These are phyloP conservation scores for Poecilia gillii DNA, from an alignment of 2,797 vertebrate genomes.

Conservation along the genomic window DNA sequence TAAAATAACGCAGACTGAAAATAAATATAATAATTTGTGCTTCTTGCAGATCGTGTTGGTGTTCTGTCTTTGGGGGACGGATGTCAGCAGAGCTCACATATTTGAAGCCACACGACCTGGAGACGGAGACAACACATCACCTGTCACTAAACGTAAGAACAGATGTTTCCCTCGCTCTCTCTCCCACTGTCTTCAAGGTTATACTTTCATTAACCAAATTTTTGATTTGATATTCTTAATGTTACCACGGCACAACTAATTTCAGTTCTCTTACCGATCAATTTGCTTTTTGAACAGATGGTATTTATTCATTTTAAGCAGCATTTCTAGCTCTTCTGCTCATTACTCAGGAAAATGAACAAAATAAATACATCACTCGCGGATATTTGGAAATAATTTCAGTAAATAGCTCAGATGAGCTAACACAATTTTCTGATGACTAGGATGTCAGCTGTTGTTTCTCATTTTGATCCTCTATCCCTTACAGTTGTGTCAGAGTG, in stretches of 20 bases:
- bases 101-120: constrained; percentile 75
- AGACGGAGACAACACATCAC: constrained; percentile 64
- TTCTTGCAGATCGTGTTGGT: constrained; percentile 52
- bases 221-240: background rate
- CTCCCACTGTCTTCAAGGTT: background rate
- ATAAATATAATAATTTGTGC: background rate
- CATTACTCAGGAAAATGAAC: background rate
- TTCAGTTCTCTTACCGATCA: background rate
- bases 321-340: background rate
- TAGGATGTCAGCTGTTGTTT: constrained; percentile 6
- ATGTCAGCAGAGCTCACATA: constrained; percentile 67
- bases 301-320: background rate
- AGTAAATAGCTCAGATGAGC: background rate
- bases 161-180: background rate
- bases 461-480: background rate
- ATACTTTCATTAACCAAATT: background rate
- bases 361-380: background rate
- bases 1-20: background rate
- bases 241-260: too few species aligned
- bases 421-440: background rate
- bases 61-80: constrained; percentile 48
- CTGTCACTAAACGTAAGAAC: constrained; percentile 67
- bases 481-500: constrained; percentile 73
- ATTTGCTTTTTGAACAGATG: constrained; percentile 3
- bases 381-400: background rate